Evolutionary conservation across 2,113 vertebrate genomes (phyloP).

Genomic region (Nothocercus julius): DNA sequence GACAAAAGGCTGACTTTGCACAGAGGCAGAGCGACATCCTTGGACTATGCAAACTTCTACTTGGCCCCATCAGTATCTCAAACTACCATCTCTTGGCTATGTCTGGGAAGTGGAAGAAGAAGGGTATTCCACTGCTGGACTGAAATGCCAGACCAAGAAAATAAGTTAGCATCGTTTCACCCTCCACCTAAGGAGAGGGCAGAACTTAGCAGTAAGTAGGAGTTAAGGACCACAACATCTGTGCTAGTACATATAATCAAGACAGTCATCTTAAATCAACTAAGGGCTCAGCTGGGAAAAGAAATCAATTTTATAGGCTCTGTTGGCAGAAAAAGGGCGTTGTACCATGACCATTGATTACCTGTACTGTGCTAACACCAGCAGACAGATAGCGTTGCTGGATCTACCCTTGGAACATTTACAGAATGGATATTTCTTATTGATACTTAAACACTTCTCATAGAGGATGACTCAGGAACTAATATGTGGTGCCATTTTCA

Average conservation of each 20-base stretch:
- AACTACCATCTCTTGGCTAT: background rate
- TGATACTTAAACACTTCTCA: background rate
- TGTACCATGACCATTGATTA: background rate
- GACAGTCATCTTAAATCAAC: background rate
- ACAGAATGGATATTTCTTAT: background rate
- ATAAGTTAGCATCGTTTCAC: background rate
- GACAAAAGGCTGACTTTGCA: conserved; percentile 8
- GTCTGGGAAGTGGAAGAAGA: background rate
- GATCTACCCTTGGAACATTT: background rate
- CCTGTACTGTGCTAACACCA: background rate
- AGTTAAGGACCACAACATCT: background rate
- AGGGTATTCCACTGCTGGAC: background rate
- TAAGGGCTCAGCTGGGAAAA: background rate
- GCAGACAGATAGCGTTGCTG: background rate
- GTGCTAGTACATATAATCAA: conserved; percentile 4
- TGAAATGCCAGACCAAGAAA: background rate
- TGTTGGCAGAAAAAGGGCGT: background rate
- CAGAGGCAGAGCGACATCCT: background rate
- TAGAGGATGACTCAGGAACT: background rate
- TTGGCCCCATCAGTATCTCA: background rate
- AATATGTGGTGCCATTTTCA: background rate
- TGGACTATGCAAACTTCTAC: background rate
- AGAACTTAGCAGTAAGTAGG: background rate
- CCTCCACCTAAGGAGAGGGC: background rate
- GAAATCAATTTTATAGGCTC: background rate